Evolutionary conservation across 2,113 vertebrate genomes (phyloP), one percentile per base, ranked within the genome.

Genomic region (Lophura nycthemera): DNA sequence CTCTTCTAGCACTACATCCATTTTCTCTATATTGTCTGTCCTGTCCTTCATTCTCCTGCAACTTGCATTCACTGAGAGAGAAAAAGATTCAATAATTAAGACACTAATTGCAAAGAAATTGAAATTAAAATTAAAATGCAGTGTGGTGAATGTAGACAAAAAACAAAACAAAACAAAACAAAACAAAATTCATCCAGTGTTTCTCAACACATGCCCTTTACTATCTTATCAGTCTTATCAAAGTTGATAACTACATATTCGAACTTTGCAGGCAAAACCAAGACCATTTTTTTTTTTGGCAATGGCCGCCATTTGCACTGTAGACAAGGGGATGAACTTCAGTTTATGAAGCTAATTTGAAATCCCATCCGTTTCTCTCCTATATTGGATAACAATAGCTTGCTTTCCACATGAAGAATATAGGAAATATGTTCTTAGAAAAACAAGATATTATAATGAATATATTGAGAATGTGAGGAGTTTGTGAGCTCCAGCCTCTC

Each of bases 341-440:
- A 60, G 11, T 20, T 54, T 29, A 25, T 40, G 54, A 43, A 81
- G 60, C 45, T 24, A 43, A 15, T n/a, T 8, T 7, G 0, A n/a
- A 43, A 43, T 3, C 6, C 4, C 1, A 0, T 38, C 61, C 42
- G 13, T 2, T 3, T 30, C 14, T 52, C 16, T 27, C 7, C 11
- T 45, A 11, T 30, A 8, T 3, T 77, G 56, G 21, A 8, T 0
- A 2, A 34, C 3, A n/a, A 14, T 4, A 57, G 19, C 10, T 59
- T 85, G 61, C 5, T 13, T 29, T 73, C 59, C 40, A 16, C 12
- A 8, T 11, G 13, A 57, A 6, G 11, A 6, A 14, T 15, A 3
- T 42, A 22, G 29, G 32, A 71, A 78, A 3, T 6, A 14, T 66
- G 30, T 32, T 25, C 30, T 42, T 65, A 30, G 45, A 67, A 2